Conservation (phyloP, 1,140 invertebrate genomes). For the Sweltsa coloradensis region DNA sequence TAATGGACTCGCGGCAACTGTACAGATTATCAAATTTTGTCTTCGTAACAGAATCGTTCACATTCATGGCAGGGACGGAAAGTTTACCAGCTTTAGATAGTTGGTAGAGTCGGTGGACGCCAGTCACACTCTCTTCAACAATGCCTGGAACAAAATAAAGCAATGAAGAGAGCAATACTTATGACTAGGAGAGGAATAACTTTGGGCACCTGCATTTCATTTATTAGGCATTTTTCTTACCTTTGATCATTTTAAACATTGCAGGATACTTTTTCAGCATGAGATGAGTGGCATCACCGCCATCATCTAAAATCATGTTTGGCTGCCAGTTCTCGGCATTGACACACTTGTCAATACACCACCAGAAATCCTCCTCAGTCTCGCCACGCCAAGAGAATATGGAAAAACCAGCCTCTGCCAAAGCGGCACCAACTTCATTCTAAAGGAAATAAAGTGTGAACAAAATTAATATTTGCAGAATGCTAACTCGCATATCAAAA, state of each 20-base stretch:
- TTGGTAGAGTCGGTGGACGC: slow-evolving; percentile 93
- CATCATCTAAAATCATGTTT: slow-evolving; percentile 98
- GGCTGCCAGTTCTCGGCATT: slow-evolving; percentile 89
- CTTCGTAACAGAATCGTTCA: slow-evolving; percentile 97
- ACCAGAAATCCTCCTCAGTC: slow-evolving; percentile 97
- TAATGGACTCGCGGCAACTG: slow-evolving; percentile 78
- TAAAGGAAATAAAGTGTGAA: slow-evolving; percentile 32
- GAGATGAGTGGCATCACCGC: slow-evolving; percentile 91
- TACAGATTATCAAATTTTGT: slow-evolving; percentile 98
- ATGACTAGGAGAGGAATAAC: too few relatives aligned
- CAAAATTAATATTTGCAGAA: too few relatives aligned
- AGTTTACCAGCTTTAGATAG: slow-evolving; percentile 89
- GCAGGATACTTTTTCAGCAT: slow-evolving; percentile 95
- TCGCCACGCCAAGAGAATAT: slow-evolving; percentile 94
- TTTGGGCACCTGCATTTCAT: too few relatives aligned
- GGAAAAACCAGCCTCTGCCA: slow-evolving; percentile 79
- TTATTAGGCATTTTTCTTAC: slow-evolving; percentile 27
- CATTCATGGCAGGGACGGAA: slow-evolving; percentile 97
- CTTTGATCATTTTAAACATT: slow-evolving; percentile 92
- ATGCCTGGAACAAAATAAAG: slow-evolving; percentile 79
- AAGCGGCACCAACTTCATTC: slow-evolving; percentile 94
- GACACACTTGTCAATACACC: slow-evolving; percentile 93
- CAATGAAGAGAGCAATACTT: too few relatives aligned
- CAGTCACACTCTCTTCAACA: slow-evolving; percentile 95
- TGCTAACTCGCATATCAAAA: too few relatives aligned